phyloP scores from a whole-genome alignment of 2,888 invertebrate species.

The Drosophila anomelani region DNA sequence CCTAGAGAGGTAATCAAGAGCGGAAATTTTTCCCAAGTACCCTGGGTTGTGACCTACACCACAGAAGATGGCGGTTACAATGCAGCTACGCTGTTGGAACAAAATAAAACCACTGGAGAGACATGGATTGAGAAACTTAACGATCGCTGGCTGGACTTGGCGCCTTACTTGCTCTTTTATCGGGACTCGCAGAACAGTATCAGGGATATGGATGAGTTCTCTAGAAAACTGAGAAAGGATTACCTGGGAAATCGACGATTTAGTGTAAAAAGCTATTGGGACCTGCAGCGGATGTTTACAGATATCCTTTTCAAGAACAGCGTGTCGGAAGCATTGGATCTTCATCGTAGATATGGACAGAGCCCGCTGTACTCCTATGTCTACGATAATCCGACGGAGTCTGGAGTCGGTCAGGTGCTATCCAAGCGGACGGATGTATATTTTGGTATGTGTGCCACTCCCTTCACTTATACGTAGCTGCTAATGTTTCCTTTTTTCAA shows the following conservation, averaged over 20 bases:
- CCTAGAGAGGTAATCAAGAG: slow-evolving; percentile 87
- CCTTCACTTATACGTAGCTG: not conserved
- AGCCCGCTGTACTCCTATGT: slow-evolving; percentile 88
- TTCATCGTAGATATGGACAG: slow-evolving; percentile 86
- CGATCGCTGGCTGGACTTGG: slow-evolving; percentile 85
- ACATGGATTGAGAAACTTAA: slow-evolving; percentile 86
- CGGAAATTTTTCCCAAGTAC: slow-evolving; percentile 88
- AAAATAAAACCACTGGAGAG: slow-evolving; percentile 59
- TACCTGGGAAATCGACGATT: slow-evolving; percentile 63
- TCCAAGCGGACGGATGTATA: slow-evolving; percentile 84
- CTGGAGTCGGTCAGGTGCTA: slow-evolving; percentile 86
- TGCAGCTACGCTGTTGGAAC: slow-evolving; percentile 84
- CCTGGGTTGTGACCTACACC: slow-evolving; percentile 89
- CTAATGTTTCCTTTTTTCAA: slow-evolving; percentile 17
- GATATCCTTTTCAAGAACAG: slow-evolving; percentile 88
- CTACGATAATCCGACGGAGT: slow-evolving; percentile 87
- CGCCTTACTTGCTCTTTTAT: slow-evolving; percentile 87
- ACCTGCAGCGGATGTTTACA: slow-evolving; percentile 86
- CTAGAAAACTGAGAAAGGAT: slow-evolving; percentile 48
- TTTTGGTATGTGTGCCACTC: slow-evolving; percentile 85
- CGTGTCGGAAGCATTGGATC: slow-evolving; percentile 86
- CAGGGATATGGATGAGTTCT: slow-evolving; percentile 71
- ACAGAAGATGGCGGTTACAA: slow-evolving; percentile 91
- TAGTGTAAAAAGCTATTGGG: slow-evolving; percentile 85
- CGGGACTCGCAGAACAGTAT: slow-evolving; percentile 86